Base-by-base conservation (phyloP, 2,113 vertebrate genomes). In the Shinisaurus crocodilurus region DNA sequence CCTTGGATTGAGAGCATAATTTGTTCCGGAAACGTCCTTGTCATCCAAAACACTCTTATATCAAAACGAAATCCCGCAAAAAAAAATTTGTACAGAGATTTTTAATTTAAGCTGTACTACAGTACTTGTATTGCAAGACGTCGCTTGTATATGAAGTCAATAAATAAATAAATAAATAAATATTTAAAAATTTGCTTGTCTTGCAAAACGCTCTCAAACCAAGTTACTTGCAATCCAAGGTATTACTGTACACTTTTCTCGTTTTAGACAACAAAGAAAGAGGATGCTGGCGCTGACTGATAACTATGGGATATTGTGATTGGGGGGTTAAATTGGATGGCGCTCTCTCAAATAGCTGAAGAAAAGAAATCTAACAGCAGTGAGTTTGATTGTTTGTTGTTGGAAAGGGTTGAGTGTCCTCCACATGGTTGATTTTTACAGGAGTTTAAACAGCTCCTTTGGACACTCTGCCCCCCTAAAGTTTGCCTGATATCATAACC, bases 401-500 rank as follows among this genome's bases (percentile, higher is more conserved):
- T 86, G 69, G 20, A 85, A 54, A 23, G 48, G 60, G 20, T 9
- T 60, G 7, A 37, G 20, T 40, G 32, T 57, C 13, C 15, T 77
- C 15, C 72, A 69, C 29, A 25, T 13, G 82, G 50, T 77, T 86
- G 92, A 76, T 70, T 72, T 72, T 92, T 48, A 37, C 2, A 45
- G 67, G 40, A 89, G 8, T 89, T 76, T 81, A 84, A 81, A 77
- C 67, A 88, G 82, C 92, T 92, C 82, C 92, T 90, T 85, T 93
- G 89, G 77, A 45, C 76, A 82, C 82, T 82, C 10, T 29, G 85
- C 83, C 10, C 5, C 37, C 20, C n/a, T 65, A 15, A 13, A 8
- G 37, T 6, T 45, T 80, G n/a, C 6, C 45, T 93, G 81, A 90
- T 50, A 37, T 70, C 88, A 90, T 86, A 90, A 92, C 86, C 63